Conservation (phyloP, 2,888 invertebrate genomes). For the Ophioninae sp. region DNA sequence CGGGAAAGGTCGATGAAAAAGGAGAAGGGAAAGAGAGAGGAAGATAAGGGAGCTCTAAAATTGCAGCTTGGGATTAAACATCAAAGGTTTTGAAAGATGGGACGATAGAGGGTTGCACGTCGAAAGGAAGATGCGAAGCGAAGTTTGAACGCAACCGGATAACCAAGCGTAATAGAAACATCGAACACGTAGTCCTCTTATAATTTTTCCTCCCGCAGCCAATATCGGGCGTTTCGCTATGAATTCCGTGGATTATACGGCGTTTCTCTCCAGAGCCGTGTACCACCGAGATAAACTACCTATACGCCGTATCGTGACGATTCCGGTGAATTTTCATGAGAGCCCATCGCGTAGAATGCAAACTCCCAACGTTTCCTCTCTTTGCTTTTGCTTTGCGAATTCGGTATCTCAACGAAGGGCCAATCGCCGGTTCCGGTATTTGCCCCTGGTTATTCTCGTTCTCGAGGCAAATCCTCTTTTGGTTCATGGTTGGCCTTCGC, state of each 20-base stretch:
- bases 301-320: conserved; percentile 24
- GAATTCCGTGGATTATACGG: conserved; percentile 53
- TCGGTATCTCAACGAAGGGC: conserved; percentile 21
- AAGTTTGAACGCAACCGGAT: conserved; percentile 10
- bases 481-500: neutral
- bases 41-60: neutral
- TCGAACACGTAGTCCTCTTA: conserved; percentile 58
- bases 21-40: neutral
- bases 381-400: neutral
- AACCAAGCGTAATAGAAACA: conserved; percentile 57
- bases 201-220: conserved; percentile 20
- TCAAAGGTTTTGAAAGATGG: conserved; percentile 18
- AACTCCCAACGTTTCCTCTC: conserved; percentile 20
- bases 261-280: conserved; percentile 4
- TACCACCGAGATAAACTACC: conserved; percentile 20
- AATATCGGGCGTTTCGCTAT: conserved; percentile 34
- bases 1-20: conserved; percentile 4
- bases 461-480: conserved; percentile 34
- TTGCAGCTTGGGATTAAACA: conserved; percentile 12
- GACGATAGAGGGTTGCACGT: conserved; percentile 2
- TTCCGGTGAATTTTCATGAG: conserved; percentile 51
- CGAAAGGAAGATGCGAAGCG: conserved; percentile 30
- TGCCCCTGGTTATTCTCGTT: conserved; percentile 27
- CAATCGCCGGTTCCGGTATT: conserved; percentile 28
- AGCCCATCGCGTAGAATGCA: conserved; percentile 51